Base-by-base conservation (phyloP, 2,113 vertebrate genomes). In the western clawed frog (Xenopus tropicalis) region DNA sequence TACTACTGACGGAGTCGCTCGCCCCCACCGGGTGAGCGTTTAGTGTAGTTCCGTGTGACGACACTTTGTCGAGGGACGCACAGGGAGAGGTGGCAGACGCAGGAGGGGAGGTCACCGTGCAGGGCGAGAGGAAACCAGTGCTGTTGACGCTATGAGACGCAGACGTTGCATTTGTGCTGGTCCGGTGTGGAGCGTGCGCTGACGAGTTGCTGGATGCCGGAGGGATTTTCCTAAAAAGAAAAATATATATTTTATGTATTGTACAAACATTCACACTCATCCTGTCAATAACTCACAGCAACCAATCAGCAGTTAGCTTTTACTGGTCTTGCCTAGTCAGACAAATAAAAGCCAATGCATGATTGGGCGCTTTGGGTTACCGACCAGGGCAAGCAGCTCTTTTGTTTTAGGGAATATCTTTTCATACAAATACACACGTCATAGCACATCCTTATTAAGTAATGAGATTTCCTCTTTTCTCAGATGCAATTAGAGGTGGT, bases 1-100 rank as follows among this genome's bases (percentile, higher is more conserved):
- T 86, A 85, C 93, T 92, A 86, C 93, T 92, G 82, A 89, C 92
- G 79, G 96, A 94, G 81, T 98, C 96, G 80, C 92, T 78, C 0
- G 91, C 88, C 20, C 95, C 91, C 63, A 93, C 82, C 7, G 90
- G 92, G 68, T 93, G 94, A 86, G 95, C 93, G n/a, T 90, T 98
- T 25, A 97, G 93, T 25, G 96, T 95, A 74, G 96, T 98, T 86
- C 96, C 96, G 8, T 98, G 96, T 13, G 96, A 94, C 77, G 95
- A 93, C 83, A 90, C 87, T 85, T 92, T 98, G 71, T 84, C 92
- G 1, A 93, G 91, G 44, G 94, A 93, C 77, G 91, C 78, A 52
- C 93, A 96, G 86, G 93, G 89, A 73, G 94, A 82, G 1, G 90
- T 80, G 13, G 88, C 86, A 74, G 89, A 29, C 0, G 73, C 82